Evolutionary conservation across 2,113 vertebrate species (phyloP).

Genomic region (cat (Felis catus)): DNA sequence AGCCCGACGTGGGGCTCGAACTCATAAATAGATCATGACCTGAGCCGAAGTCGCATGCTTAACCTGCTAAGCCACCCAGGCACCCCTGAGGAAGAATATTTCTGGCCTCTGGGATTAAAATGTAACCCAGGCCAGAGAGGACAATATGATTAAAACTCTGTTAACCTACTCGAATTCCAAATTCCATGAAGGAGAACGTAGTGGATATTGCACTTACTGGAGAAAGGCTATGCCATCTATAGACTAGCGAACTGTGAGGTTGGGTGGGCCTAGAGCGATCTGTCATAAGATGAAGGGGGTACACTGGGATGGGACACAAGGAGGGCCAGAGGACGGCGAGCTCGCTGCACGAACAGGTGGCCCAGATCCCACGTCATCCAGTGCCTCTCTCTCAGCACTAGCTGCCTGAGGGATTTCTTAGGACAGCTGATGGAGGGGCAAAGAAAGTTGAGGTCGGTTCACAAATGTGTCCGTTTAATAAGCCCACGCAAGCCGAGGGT

Average conservation of each 20-base stretch:
- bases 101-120: not conserved
- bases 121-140: not conserved
- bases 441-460: not conserved
- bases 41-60: no score
- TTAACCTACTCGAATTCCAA: not conserved
- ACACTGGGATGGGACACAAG: no score
- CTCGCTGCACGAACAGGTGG: not conserved
- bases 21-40: no score
- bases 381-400: not conserved
- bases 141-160: not conserved
- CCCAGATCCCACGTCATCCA: not conserved
- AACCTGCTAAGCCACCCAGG: no score
- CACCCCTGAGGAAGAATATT: not conserved
- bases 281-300: not conserved
- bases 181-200: not conserved
- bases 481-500: not conserved
- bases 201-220: not conserved
- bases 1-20: no score
- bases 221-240: not conserved
- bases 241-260: not conserved
- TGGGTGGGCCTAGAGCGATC: not conserved
- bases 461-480: not conserved
- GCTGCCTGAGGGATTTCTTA: not conserved
- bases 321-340: not conserved
- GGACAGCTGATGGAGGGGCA: not conserved